Percentiles rank a stretch among this genome's conserved stretches.
These are phyloP conservation scores for Ophonus ardosiacus DNA, from an alignment of 2,888 invertebrate genomes.

Conservation along the genomic window DNA sequence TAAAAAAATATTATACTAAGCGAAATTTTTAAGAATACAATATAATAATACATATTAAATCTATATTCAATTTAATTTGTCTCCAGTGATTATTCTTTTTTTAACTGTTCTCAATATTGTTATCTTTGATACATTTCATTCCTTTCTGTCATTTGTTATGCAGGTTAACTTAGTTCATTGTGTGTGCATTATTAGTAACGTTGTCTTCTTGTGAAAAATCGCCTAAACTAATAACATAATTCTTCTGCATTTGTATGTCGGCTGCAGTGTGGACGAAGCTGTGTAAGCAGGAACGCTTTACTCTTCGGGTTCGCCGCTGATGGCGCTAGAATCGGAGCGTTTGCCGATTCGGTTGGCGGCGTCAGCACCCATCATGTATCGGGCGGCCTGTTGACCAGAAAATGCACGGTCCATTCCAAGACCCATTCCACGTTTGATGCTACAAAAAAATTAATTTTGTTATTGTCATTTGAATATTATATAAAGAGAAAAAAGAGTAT, in stretches of 20 bases:
- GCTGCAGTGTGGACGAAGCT: conserved; percentile 25
- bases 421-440: conserved; percentile 92
- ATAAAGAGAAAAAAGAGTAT: not conserved
- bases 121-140: too few relatives aligned
- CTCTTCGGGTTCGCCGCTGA: conserved; percentile 55
- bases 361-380: conserved; percentile 93
- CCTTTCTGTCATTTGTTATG: not conserved
- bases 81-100: too few relatives aligned
- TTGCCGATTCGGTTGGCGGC: conserved; percentile 82
- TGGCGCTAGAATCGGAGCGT: conserved; percentile 23
- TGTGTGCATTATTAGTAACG: too few relatives aligned
- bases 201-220: not conserved
- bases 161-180: not conserved
- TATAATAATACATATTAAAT: too few relatives aligned
- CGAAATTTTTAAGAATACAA: too few relatives aligned
- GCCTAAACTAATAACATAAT: not conserved
- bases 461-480: not conserved
- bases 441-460: conserved; percentile 73
- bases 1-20: too few relatives aligned
- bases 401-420: conserved; percentile 92
- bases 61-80: too few relatives aligned
- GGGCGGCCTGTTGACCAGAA: conserved; percentile 93
- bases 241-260: not conserved
- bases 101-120: too few relatives aligned
- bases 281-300: conserved; percentile 10